phyloP scores from a whole-genome alignment of 2,797 vertebrate species.

The Channallabes apus region DNA sequence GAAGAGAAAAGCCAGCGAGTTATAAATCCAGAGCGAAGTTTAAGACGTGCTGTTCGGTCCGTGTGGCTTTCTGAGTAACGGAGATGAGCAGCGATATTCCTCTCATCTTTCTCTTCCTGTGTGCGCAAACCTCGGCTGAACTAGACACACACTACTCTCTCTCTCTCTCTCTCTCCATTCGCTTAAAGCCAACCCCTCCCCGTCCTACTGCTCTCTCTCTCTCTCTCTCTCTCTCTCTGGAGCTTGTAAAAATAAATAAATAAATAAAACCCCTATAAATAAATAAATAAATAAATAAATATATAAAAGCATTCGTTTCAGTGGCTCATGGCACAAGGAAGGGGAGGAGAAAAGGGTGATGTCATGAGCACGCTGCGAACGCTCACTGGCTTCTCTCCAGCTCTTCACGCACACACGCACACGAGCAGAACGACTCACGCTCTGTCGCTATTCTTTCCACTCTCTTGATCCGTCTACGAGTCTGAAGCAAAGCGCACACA shows the following conservation, averaged over 20 bases:
- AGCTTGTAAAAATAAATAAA: conserved; percentile 55
- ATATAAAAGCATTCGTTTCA: conserved; percentile 67
- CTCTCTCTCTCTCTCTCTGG: conserved; percentile 28
- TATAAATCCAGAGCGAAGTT: conserved; percentile 58
- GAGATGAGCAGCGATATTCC: conserved; percentile 64
- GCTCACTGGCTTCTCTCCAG: conserved; percentile 73
- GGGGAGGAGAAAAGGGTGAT: conserved; percentile 66
- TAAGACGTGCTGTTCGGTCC: conserved; percentile 48
- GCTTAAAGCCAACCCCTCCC: conserved; percentile 70
- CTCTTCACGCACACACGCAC: conserved; percentile 57
- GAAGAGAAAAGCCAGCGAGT: conserved; percentile 39
- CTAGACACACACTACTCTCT: conserved; percentile 63
- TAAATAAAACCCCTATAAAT: neutral
- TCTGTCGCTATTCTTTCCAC: conserved; percentile 25
- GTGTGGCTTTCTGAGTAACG: conserved; percentile 60
- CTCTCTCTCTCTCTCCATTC: conserved; percentile 63
- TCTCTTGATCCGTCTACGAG: conserved; percentile 50
- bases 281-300: conserved; percentile 23
- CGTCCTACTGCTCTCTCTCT: conserved; percentile 47
- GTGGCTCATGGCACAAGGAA: conserved; percentile 64
- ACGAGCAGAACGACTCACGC: conserved; percentile 62
- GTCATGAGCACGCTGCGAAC: conserved; percentile 81
- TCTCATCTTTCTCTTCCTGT: conserved; percentile 68
- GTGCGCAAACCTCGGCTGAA: conserved; percentile 66
- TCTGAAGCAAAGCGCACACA: conserved; percentile 66